Base-by-base conservation (phyloP, 2,113 vertebrate genomes). In the Puntigrus tetrazona region DNA sequence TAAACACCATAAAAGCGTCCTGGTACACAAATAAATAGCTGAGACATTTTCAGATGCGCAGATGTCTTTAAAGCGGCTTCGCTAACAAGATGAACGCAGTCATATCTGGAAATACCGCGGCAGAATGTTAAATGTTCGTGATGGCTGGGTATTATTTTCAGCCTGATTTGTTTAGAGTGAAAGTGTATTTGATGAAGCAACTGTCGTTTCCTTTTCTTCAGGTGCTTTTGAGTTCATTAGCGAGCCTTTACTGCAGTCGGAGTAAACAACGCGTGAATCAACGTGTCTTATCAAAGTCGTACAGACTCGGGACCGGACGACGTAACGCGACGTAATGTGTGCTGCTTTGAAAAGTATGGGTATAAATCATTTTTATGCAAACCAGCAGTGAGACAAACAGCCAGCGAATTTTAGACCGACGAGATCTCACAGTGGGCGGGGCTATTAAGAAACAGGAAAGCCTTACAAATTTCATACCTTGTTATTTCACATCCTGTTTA, bases 11-110 rank as follows among this genome's bases (percentile, higher is more conserved):
- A 77, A 45, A 34, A 41, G 41, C 9, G 16, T 61, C 10, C 25
- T 31, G 10, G 38, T n/a, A 29, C 77, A 83, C 47, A 83, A 36
- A 82, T 55, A 78, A 55, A 83, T 31, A 31, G 29, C 67, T 11
- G 73, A 75, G 43, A 45, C 3, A 50, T 73, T 65, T 47, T 61
- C 72, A 72, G 52, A 81, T 70, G 52, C 20, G 38, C 59, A 70
- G 65, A 86, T 67, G 55, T 31, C 18, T 36, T 70, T 59, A 29
- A 77, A 29, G 25, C 75, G 10, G 11, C 22, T 84, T 78, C 4
- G 50, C 31, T 50, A 84, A 77, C 43, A 72, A 82, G 41, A 67
- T 4, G 7, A 78, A 52, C 18, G 14, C 57, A 84, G n/a, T 13
- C 31, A 52, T 84, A 76, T 47, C 50, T 31, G 57, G 72, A 18